These are phyloP conservation scores for Eremophila alpestris DNA, from an alignment of 2,797 vertebrate genomes.

Conservation along the genomic window DNA sequence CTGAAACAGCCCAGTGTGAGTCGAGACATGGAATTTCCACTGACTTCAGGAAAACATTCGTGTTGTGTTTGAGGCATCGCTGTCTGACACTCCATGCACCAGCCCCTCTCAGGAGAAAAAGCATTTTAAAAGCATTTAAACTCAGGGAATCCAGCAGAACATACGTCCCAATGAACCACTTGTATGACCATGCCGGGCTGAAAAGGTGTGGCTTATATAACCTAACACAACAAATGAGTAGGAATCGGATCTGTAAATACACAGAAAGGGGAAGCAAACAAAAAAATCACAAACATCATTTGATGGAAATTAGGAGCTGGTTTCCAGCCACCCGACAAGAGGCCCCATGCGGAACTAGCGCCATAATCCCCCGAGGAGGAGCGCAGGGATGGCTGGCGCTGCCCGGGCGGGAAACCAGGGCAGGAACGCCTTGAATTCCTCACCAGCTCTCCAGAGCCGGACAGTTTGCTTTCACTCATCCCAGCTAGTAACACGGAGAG, in stretches of 20 bases:
- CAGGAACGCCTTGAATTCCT: background rate
- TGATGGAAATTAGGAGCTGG: background rate
- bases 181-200: background rate
- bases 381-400: background rate
- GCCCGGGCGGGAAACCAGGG: background rate
- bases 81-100: rapidly evolving
- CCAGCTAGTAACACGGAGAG: too few species aligned
- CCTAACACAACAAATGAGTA: background rate
- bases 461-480: background rate
- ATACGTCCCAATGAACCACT: rapidly evolving
- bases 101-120: background rate
- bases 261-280: background rate
- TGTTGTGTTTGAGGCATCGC: background rate
- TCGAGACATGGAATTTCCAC: background rate
- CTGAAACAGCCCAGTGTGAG: background rate
- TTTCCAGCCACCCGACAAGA: background rate
- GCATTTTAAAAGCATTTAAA: background rate
- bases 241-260: background rate
- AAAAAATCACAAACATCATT: rapidly evolving
- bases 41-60: background rate
- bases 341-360: background rate
- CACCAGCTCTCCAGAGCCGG: background rate
- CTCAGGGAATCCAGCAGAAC: rapidly evolving
- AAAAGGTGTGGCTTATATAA: background rate
- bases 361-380: background rate